Base-by-base conservation (phyloP, 2,797 vertebrate genomes). In the Acrocephalus scirpaceus region DNA sequence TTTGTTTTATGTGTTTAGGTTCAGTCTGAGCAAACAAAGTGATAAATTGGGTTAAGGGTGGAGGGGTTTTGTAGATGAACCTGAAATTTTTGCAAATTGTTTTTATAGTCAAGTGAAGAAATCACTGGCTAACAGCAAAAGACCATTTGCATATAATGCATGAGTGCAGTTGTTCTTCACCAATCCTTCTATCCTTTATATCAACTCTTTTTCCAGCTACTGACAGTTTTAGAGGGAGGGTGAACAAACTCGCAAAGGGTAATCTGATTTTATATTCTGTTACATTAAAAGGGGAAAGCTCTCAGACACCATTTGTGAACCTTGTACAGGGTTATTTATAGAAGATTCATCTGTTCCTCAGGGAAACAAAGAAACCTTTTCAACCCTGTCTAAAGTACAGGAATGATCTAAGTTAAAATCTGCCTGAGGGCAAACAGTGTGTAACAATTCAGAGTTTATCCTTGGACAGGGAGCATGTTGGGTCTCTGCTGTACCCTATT, bases 291-390 rank as follows among this genome's bases (percentile, higher is more conserved):
- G 72, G 21, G 23, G 53, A 82, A 79, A 57, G 67, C 40, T 90
- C 34, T 95, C 70, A 83, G 80, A 75, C 36, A 79, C 67, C 54
- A 70, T 12, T 13, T 9, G 44, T 93, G 77, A 86, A 83, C 80
- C 89, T 94, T 85, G 53, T 57, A 38, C 38, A 6, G 47, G 5
- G 32, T 86, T 94, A 69, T 95, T 91, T 95, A 86, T 75, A 65
- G 82, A 85, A 88, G 77, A 84, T 34, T 83, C 64, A 16, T 90
- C 72, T 47, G 21, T 78, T 92, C 67, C 36, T 73, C 30, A 22
- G 65, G 64, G 74, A 89, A 91, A 95, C 66, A 92, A 94, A 78
- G 80, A 91, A 93, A 93, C 88, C 84, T 91, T 87, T 95, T 91
- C 73, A 92, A 92, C 81, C 40, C 74, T 32, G 50, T 94, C 80